Evolutionary conservation across 2,797 vertebrate species (phyloP).

Genomic region (Poeciliopsis gracilis): DNA sequence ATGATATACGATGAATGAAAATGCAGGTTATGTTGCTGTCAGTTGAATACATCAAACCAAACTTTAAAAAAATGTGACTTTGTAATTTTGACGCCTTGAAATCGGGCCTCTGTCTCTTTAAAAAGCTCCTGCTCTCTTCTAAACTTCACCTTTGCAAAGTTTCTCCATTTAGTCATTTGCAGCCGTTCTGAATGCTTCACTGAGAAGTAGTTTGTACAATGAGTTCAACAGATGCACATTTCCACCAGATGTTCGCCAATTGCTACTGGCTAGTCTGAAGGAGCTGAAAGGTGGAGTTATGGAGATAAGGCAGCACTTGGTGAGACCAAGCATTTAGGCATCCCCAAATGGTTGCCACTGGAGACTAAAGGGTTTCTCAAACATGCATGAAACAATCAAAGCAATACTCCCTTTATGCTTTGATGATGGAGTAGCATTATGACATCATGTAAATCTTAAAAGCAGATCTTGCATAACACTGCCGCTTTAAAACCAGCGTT

Average conservation of each 20-base stretch:
- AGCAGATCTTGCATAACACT: neutral
- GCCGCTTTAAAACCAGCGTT: neutral
- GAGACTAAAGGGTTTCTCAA: neutral
- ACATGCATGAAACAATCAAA: neutral
- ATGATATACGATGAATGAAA: no score
- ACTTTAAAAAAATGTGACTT: neutral
- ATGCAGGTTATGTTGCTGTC: neutral
- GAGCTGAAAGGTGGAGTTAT: neutral
- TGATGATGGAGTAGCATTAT: neutral
- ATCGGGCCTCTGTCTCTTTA: neutral
- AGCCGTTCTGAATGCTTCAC: neutral
- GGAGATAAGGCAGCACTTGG: neutral
- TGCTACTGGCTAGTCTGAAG: neutral
- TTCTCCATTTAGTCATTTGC: neutral
- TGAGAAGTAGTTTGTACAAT: neutral
- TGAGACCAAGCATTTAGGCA: neutral
- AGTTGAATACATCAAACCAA: no score
- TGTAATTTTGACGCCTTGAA: neutral
- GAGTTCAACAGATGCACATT: neutral
- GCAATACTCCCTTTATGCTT: neutral
- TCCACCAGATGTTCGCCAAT: neutral
- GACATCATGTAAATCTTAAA: neutral
- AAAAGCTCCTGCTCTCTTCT: neutral
- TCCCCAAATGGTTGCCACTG: neutral
- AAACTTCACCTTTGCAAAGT: no score